A percentile compares a stretch with the other conserved stretches of the same genome.
phyloP scores from a whole-genome alignment of 1,140 invertebrate genomes.

The Chrysoperla carnea region DNA sequence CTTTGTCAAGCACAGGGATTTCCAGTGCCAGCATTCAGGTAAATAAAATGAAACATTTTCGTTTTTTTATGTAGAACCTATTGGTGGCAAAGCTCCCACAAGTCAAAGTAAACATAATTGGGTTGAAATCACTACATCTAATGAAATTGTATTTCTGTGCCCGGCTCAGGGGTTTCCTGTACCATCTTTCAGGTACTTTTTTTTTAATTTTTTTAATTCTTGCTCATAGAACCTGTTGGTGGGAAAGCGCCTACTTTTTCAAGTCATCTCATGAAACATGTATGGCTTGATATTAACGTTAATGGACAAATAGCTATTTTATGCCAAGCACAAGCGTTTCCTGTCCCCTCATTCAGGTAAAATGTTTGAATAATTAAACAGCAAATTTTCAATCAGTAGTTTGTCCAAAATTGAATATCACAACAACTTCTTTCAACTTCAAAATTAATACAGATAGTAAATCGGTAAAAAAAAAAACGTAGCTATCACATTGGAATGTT shows the following conservation, averaged over 20 bases:
- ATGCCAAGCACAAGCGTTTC: conserved; percentile 57
- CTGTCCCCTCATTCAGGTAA: conserved; percentile 47
- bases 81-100: conserved; percentile 45
- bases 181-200: conserved; percentile 26
- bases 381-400: no score
- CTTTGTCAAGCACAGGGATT: conserved; percentile 17
- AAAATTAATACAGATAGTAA: no score
- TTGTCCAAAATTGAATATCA: no score
- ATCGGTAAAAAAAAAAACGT: no score
- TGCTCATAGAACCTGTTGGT: conserved; percentile 32
- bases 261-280: conserved; percentile 8
- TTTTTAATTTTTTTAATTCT: background rate
- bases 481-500: no score
- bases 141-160: conserved; percentile 17
- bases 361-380: no score
- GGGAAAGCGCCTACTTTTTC: conserved; percentile 26
- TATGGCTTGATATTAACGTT: no score
- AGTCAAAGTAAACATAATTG: conserved; percentile 14
- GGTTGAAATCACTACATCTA: no score
- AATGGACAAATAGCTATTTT: conserved; percentile 29
- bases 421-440: no score
- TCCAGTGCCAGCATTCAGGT: conserved; percentile 11
- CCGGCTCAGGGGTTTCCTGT: conserved; percentile 26
- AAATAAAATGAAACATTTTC: conserved; percentile 5
- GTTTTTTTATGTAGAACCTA: conserved; percentile 29